Evolutionary conservation across 37 sponge, comb jelly and placozoan genomes (phyloP), one percentile per base, ranked within the genome.

Genomic region (Haliclona indistincta): DNA sequence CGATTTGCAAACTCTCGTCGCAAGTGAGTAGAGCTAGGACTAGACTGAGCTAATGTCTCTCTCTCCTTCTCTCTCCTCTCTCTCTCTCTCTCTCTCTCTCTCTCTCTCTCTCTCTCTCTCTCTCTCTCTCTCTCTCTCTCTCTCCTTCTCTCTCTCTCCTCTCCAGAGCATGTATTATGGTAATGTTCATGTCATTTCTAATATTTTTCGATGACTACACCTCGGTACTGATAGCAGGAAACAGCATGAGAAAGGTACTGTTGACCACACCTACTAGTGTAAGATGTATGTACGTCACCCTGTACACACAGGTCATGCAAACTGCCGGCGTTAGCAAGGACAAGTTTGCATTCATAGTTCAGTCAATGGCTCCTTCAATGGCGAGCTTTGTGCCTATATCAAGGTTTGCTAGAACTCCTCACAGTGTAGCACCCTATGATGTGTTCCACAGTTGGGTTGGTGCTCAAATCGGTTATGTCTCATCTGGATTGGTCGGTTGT

Each of bases 171-270:
- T 37, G 38, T 30, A 3, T 76, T 42, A 33, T 56, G 5, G 35
- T 43, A 42, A 4, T 79, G 38, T 19, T 36, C 3, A 45, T 55
- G 39, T 43, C 38, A 22, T 6, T 65, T 17, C 23, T 64, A 4
- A 74, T 82, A 19, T 82, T 82, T 68, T 82, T 82, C 54, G 83
- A 82, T 56, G 83, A 82, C 74, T 82, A 82, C 47, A 74, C 56
- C 37, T 23, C 22, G 2, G 68, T 82, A 8, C 68, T 82, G 8
- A 73, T 82, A 5, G 23, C 60, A 49, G 83, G 83, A 8, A 74
- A 45, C 25, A 82, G 75, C 54, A 65, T 82, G 26, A 52, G 83
- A 38, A 43, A 43, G 43, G 83, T 82, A 67, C 13, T 63, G 33
- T 33, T 36, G 40, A 20, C 8, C 15, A 8, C 10, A 15, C 26